Evolutionary conservation across 2,797 vertebrate species (phyloP), one percentile per base, ranked within the genome.

Genomic region (Taenioides sp.): DNA sequence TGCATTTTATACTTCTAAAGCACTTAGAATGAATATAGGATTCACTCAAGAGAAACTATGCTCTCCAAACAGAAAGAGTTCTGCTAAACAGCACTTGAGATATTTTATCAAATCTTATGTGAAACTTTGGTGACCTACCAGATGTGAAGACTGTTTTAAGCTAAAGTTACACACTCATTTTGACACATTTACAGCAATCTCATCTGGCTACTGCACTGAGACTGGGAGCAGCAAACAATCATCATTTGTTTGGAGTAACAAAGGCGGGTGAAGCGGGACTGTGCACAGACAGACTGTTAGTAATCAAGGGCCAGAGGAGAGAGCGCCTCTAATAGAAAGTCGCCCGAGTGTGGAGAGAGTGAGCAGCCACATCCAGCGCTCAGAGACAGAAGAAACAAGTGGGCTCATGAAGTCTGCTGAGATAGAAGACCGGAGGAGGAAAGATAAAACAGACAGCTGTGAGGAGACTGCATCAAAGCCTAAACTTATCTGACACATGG

Each of bases 151-250:
- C 50, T 65, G 40, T 77, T 80, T 83, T 60, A 75, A 68, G 34
- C 73, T 69, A 70, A 55, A 63, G 76, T 63, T 64, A 31, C 75
- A 71, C 72, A 69, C 73, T 74, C 63, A 47, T 60, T 73, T 66
- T 69, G 43, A 34, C 72, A 66, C 67, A 84, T 78, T 47, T 47
- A 74, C 68, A 76, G 79, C 85, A 92, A 93, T 91, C 89, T 94
- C 84, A 37, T 88, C 83, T 66, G 90, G 90, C 89, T 86, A 91
- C 88, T 91, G 85, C 88, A 90, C 81, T 81, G 78, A 90, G 80
- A 90, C 85, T 78, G 82, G 60, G 85, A 81, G 65, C 65, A 84
- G 78, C 72, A 88, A 91, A 90, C 77, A 77, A 87, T 82, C 84
- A 87, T 87, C 52, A 76, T 77, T 81, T 87, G 81, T 91, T 92